phyloP scores from a whole-genome alignment of 2,797 vertebrate species.

The Sebastes minor region DNA sequence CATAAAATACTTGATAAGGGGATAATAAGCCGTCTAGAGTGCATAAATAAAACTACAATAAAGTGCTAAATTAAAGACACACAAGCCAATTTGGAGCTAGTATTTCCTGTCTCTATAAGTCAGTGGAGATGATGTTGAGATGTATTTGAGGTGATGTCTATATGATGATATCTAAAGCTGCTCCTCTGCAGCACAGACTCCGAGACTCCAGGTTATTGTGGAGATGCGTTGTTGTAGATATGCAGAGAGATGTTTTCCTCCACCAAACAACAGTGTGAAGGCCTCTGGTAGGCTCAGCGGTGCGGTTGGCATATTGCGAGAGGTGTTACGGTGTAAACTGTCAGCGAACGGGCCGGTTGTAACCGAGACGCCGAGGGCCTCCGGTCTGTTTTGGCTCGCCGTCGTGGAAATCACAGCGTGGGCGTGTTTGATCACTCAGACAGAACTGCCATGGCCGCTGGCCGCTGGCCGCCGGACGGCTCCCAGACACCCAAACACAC shows the following conservation, averaged over 20 bases:
- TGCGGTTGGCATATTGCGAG: slow-evolving; percentile 51
- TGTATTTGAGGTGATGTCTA: no score
- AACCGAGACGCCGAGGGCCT: slow-evolving; percentile 42
- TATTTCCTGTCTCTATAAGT: no score
- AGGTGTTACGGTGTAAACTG: slow-evolving; percentile 60
- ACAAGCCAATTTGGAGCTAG: no score
- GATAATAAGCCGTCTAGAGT: no score
- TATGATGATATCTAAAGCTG: neutral
- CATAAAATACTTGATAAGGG: no score
- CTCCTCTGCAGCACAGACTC: neutral
- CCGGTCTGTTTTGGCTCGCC: slow-evolving; percentile 55
- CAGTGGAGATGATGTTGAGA: no score
- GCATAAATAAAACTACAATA: no score
- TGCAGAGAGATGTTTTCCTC: slow-evolving; percentile 16
- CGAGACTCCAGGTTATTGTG: neutral
- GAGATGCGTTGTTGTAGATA: neutral
- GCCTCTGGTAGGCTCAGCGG: slow-evolving; percentile 34
- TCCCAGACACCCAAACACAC: slow-evolving; percentile 58
- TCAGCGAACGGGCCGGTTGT: slow-evolving; percentile 47
- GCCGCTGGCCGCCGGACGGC: slow-evolving; percentile 31
- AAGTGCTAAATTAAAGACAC: no score
- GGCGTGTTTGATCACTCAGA: slow-evolving; percentile 65
- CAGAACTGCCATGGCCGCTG: slow-evolving; percentile 46
- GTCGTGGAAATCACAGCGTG: slow-evolving; percentile 59
- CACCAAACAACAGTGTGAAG: slow-evolving; percentile 32